phyloP scores from a whole-genome alignment of 2,113 vertebrate species.

The Pteropus alecto region DNA sequence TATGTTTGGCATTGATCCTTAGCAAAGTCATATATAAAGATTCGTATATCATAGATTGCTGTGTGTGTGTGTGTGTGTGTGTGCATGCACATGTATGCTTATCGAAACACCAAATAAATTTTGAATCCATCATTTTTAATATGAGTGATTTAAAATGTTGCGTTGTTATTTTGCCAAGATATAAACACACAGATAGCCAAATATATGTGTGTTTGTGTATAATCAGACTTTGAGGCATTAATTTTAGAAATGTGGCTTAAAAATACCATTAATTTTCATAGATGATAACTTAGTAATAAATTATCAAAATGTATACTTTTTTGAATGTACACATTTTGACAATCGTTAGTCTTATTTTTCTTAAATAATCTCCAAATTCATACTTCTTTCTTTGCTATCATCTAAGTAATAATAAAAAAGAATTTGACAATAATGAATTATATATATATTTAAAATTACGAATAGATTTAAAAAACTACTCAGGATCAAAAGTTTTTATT shows the following conservation, averaged over 20 bases:
- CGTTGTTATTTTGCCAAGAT: slow-evolving; percentile 17
- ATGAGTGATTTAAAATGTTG: neutral
- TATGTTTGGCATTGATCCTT: neutral
- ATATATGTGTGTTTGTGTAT: neutral
- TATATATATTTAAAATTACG: neutral
- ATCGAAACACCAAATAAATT: neutral
- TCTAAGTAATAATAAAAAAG: slow-evolving; percentile 19
- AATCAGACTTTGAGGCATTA: slow-evolving; percentile 35
- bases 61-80: neutral
- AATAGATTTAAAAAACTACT: neutral
- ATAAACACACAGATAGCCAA: neutral
- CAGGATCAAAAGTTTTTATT: neutral
- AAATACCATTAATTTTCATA: slow-evolving; percentile 42
- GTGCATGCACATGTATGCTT: neutral
- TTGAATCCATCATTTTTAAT: slow-evolving; percentile 17
- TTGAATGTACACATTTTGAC: neutral
- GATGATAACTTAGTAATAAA: neutral
- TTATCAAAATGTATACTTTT: slow-evolving; percentile 41
- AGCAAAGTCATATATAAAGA: neutral
- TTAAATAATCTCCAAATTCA: neutral
- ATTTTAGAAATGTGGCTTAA: slow-evolving; percentile 19
- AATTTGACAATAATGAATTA: neutral
- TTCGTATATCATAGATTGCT: neutral
- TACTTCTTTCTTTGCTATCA: neutral
- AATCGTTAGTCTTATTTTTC: slow-evolving; percentile 1